Percentiles rank a stretch among this genome's conserved stretches.
These are phyloP conservation scores for Tylochromis polylepis DNA, from an alignment of 2,113 vertebrate species.

Conservation along the genomic window DNA sequence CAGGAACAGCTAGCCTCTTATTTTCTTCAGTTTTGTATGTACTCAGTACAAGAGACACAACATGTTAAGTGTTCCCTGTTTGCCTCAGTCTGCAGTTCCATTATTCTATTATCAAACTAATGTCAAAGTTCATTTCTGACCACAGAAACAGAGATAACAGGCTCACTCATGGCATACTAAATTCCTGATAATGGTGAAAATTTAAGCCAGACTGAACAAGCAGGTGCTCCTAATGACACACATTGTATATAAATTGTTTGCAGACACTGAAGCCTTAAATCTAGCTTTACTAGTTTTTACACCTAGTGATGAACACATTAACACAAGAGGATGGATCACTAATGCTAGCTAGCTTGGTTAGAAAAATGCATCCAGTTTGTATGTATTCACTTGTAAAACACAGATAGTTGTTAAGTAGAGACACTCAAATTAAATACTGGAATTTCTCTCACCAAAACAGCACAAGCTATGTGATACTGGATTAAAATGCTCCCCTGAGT, in stretches of 20 bases:
- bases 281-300: background rate
- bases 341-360: background rate
- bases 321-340: background rate
- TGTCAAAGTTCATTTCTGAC: background rate
- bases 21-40: background rate
- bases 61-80: background rate
- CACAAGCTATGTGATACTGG: background rate
- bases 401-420: background rate
- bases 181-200: background rate
- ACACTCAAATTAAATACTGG: background rate
- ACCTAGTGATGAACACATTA: background rate
- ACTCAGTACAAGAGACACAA: background rate
- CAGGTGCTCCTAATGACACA: background rate
- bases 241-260: background rate
- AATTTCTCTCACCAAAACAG: background rate
- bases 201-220: background rate
- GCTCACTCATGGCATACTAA: background rate
- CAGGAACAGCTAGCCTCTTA: background rate
- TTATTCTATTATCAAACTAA: background rate
- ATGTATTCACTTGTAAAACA: too few relatives aligned
- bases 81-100: background rate
- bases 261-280: background rate
- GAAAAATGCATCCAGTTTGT: rapidly evolving
- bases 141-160: background rate
- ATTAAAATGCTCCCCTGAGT: background rate